phyloP scores from a whole-genome alignment of 1,140 invertebrate genomes.

The Oreohelix idahoensis region DNA sequence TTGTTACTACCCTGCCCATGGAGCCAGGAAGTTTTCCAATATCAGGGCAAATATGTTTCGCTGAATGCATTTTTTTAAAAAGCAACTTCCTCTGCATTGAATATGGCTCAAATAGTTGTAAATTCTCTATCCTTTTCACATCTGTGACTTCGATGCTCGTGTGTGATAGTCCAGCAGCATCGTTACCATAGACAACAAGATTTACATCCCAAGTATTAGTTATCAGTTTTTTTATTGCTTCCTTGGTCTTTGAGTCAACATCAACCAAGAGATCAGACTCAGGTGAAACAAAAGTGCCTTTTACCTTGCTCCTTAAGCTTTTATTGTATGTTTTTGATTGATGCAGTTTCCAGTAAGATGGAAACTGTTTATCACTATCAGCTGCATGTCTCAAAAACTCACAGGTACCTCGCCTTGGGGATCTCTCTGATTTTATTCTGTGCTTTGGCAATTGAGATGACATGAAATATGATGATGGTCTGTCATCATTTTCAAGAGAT shows the following conservation, averaged over 20 bases:
- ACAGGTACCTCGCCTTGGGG: slow-evolving; percentile 6
- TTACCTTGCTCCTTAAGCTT: background rate
- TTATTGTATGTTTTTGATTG: background rate
- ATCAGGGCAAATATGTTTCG: slow-evolving; percentile 3
- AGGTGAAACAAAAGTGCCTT: background rate
- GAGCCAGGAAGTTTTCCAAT: background rate
- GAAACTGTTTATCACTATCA: slow-evolving; percentile 15
- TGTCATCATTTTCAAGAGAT: no score
- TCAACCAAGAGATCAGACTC: background rate
- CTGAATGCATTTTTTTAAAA: slow-evolving; percentile 14
- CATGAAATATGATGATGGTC: no score
- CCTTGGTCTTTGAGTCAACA: slow-evolving; percentile 3
- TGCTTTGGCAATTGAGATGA: background rate
- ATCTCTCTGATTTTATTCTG: background rate
- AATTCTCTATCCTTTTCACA: slow-evolving; percentile 9
- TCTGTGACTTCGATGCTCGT: background rate
- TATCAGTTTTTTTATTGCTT: slow-evolving; percentile 14
- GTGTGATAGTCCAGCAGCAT: slow-evolving; percentile 15
- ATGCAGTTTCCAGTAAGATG: slow-evolving; percentile 18
- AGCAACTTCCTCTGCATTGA: background rate
- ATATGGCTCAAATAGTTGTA: background rate
- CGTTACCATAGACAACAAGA: background rate
- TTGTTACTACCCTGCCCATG: slow-evolving; percentile 7
- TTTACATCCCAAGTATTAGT: background rate
- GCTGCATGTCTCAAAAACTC: slow-evolving; percentile 20